These are phyloP conservation scores for Speoplatyrhinus poulsoni DNA, from an alignment of 2,113 vertebrate species.

Conservation along the genomic window DNA sequence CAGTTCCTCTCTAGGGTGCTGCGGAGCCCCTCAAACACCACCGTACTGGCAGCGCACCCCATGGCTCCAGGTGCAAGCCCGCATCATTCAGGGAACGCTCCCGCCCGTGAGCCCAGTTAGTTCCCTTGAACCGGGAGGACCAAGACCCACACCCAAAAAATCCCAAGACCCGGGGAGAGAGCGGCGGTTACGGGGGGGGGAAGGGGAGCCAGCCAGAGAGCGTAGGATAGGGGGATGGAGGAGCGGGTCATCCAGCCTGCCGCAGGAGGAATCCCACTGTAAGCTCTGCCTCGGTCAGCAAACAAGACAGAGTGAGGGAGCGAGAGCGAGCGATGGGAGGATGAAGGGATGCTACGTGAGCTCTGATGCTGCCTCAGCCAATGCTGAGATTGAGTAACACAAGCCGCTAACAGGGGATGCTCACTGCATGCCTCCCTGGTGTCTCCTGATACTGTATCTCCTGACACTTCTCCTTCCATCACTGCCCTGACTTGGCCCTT, in stretches of 20 bases:
- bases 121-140: constrained; percentile 44
- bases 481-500: constrained; percentile 21
- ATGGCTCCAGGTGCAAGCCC: constrained; percentile 79
- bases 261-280: constrained; percentile 26
- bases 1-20: constrained; percentile 93
- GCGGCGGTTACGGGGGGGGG: constrained; percentile 10
- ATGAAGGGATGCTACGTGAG: constrained; percentile 70
- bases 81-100: constrained; percentile 72
- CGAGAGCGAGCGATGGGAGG: constrained; percentile 40
- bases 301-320: constrained; percentile 1
- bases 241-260: constrained; percentile 26
- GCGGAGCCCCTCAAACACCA: constrained; percentile 90
- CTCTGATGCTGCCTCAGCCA: constrained; percentile 77
- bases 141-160: constrained; percentile 51
- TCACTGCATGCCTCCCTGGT: constrained; percentile 20
- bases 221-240: constrained; percentile 8
- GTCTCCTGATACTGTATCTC: constrained; percentile 27
- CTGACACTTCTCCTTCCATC: constrained; percentile 11
- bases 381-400: constrained; percentile 57
- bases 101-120: constrained; percentile 48
- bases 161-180: constrained; percentile 22
- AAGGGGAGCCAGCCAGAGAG: constrained; percentile 22
- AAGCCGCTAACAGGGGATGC: constrained; percentile 77
- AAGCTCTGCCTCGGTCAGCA: constrained; percentile 12
- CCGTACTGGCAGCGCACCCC: constrained; percentile 93